A percentile compares a stretch with the other conserved stretches of the same genome.
phyloP scores from a whole-genome alignment of 2,113 vertebrate genomes.

The Falco punctatus region DNA sequence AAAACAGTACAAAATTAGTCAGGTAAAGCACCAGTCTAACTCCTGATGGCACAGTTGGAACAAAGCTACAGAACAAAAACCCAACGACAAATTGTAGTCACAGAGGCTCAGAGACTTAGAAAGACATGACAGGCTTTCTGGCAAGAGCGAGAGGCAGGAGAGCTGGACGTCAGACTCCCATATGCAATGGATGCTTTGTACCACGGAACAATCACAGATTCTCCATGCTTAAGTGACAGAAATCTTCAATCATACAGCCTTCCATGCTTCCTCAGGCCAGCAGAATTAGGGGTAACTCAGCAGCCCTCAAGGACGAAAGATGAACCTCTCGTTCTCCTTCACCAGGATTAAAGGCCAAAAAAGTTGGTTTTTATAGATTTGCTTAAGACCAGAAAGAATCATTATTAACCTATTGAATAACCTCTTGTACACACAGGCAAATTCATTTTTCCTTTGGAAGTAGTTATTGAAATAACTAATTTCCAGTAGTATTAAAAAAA shows the following conservation, averaged over 20 bases:
- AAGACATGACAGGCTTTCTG: neutral
- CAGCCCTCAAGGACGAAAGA: neutral
- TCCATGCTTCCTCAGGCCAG: neutral
- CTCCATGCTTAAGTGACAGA: neutral
- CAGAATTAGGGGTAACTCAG: neutral
- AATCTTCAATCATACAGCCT: neutral
- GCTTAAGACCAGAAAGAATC: conserved; percentile 51
- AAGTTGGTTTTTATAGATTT: neutral
- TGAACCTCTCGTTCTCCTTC: neutral
- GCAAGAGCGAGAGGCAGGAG: neutral
- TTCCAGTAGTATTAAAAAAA: neutral
- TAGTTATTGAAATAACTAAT: neutral
- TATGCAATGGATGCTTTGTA: neutral
- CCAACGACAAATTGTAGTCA: neutral
- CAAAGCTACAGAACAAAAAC: neutral
- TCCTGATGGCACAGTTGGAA: neutral
- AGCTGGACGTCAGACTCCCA: neutral
- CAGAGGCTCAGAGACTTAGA: neutral
- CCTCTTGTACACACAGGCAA: neutral
- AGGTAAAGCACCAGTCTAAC: neutral
- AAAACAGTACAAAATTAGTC: neutral
- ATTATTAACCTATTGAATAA: neutral
- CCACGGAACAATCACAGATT: neutral
- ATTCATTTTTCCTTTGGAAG: neutral
- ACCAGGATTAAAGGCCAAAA: neutral